A percentile compares a stretch with the other conserved stretches of the same genome.
Evolutionary conservation across 1,140 invertebrate species (phyloP).

Genomic region (Periplaneta americana): DNA sequence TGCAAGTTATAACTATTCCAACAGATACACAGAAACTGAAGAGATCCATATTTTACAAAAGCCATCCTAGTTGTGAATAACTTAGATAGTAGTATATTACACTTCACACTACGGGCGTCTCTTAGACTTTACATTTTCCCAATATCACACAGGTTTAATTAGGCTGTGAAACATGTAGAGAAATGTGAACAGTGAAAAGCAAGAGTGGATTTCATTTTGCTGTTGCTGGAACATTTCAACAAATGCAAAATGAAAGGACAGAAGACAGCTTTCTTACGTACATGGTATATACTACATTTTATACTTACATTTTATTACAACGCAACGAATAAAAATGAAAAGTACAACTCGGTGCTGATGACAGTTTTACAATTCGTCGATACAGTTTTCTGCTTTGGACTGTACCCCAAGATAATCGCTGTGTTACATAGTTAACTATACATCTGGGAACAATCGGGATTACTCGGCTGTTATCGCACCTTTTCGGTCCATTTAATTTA

Average conservation of each 20-base stretch:
- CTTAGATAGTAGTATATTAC: not conserved
- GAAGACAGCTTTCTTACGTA: not conserved
- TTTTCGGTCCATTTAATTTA: slow-evolving; percentile 9
- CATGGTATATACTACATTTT: not conserved
- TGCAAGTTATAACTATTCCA: not conserved
- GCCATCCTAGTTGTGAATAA: not conserved
- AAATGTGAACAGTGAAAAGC: not conserved
- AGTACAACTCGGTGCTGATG: not conserved
- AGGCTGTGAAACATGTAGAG: not conserved
- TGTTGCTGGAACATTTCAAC: not conserved
- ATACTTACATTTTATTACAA: not conserved
- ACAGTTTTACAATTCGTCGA: not conserved
- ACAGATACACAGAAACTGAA: not conserved
- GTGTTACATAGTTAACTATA: slow-evolving; percentile 1
- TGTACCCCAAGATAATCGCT: not conserved
- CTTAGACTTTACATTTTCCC: not conserved
- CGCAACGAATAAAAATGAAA: not conserved
- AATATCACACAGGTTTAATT: not conserved
- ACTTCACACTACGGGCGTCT: not conserved
- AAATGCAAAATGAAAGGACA: too few relatives aligned
- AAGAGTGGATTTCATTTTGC: not conserved
- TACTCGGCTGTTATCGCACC: slow-evolving; percentile 5
- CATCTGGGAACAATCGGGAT: slow-evolving; percentile 1
- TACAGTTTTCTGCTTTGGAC: not conserved
- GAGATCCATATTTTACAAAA: not conserved